Base-by-base conservation (phyloP, 1,140 invertebrate species). In the Psix sp. region DNA sequence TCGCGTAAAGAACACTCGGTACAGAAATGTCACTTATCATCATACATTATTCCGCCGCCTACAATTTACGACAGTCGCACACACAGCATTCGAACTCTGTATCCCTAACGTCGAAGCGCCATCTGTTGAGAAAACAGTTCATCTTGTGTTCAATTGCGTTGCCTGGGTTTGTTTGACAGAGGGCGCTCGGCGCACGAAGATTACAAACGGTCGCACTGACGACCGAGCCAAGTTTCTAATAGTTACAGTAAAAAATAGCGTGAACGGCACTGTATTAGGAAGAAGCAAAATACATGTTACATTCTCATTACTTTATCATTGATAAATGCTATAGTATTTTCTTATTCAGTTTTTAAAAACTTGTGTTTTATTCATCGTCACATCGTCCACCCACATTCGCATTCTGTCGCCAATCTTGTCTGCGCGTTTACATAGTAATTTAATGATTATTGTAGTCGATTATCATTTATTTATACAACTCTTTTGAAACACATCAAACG, bases 261-360 rank as follows among this genome's bases (percentile, higher is more conserved):
- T 86, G 83, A 86, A 87, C 86, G 85, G 86, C 86, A 87, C 85
- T 86, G 84, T 85, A 86, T 86, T 87, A 87, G 84, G 85, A 87
- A 86, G 85, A 87, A 87, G 86, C 86, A 87, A 87, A 87, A 86
- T 87, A 87, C 84, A 84, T 77, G 54, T 85, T 85, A 85, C 82
- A 82, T 84, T 86, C 77, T 86, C 82, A 80, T 82, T 84, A 85
- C 77, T 82, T 80, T 83, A 85, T 86, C 81, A 79, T 85, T 86
- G 84, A 85, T 86, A 85, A 86, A 84, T 86, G 81, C 77, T 86
- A 84, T 81, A 83, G 79, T 82, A 77, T 65, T 79, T 74, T 66
- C 40, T 73, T 59, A 65, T 39, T 66, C 54, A 54, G 54, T 39
- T 52, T 77, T 78, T 74, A 68, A 76, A 71, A 76, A 76, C 56